phyloP scores from a whole-genome alignment of 2,797 vertebrate species.

The Lophius americanus region DNA sequence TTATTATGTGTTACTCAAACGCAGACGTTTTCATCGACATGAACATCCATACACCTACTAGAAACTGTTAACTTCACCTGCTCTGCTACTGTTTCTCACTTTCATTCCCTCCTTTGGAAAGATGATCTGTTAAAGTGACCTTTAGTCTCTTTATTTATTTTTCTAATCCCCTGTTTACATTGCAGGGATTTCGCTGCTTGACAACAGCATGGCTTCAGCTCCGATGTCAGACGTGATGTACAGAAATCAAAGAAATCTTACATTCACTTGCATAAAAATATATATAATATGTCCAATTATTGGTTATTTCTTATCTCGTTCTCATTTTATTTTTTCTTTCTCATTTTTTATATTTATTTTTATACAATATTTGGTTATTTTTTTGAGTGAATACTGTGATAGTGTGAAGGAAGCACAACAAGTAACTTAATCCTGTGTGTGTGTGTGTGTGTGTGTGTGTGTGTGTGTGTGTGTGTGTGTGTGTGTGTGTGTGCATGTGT shows the following conservation, averaged over 20 bases:
- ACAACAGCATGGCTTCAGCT: too few species aligned
- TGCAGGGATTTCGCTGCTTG: neutral
- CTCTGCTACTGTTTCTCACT: neutral
- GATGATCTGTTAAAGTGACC: neutral
- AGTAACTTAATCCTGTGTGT: too few species aligned
- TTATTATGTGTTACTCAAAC: neutral
- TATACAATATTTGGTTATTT: neutral
- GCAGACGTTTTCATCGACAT: neutral
- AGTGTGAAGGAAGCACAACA: too few species aligned
- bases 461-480: too few species aligned
- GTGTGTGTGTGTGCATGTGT: too few species aligned
- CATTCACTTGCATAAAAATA: neutral
- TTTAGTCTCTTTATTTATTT: neutral
- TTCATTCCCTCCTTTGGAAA: neutral
- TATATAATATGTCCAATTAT: too few species aligned
- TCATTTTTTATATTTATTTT: neutral
- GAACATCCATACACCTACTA: neutral
- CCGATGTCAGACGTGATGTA: too few species aligned
- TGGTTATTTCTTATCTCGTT: too few species aligned
- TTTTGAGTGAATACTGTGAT: too few species aligned
- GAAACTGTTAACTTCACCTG: neutral
- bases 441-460: too few species aligned
- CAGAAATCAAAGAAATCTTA: neutral
- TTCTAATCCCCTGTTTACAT: neutral
- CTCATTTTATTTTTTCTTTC: neutral